Conservation (phyloP, 2,888 invertebrate species). For the Drosophila borealis region DNA sequence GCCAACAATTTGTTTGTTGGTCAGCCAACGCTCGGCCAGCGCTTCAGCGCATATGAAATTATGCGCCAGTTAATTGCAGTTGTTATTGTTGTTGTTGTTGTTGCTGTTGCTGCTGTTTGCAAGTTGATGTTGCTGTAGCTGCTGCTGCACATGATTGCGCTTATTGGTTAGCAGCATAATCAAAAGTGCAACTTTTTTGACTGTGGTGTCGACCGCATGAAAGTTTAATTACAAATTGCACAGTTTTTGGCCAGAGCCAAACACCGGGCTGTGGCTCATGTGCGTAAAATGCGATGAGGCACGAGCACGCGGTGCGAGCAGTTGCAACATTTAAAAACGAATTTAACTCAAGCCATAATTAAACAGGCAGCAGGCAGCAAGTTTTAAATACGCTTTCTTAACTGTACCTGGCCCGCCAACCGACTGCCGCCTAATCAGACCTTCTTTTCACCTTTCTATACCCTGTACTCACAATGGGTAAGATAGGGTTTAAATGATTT, state of each 20-base stretch:
- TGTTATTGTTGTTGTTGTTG: constrained; percentile 47
- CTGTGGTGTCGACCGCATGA: constrained; percentile 44
- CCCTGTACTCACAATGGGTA: neutral
- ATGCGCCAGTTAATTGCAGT: constrained; percentile 73
- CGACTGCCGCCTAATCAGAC: constrained; percentile 58
- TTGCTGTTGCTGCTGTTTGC: constrained; percentile 16
- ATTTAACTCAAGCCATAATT: constrained; percentile 70
- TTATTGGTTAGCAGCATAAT: constrained; percentile 74
- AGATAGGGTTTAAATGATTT: neutral
- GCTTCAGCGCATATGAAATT: constrained; percentile 45
- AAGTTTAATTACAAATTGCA: constrained; percentile 69
- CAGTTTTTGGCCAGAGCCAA: constrained; percentile 31
- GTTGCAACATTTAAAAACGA: constrained; percentile 29
- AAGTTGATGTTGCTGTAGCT: constrained; percentile 27
- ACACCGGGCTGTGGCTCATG: constrained; percentile 29
- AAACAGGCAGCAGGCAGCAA: constrained; percentile 50
- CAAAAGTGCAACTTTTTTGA: constrained; percentile 73
- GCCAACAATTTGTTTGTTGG: constrained; percentile 80
- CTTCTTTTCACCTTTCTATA: constrained; percentile 24
- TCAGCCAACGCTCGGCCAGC: constrained; percentile 52
- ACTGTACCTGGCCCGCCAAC: constrained; percentile 6
- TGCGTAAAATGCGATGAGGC: constrained; percentile 20
- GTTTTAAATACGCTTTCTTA: constrained; percentile 38
- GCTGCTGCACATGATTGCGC: constrained; percentile 59
- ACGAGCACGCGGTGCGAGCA: neutral